Evolutionary conservation across 2,888 invertebrate species (phyloP).

Genomic region (Erebia aethiops): DNA sequence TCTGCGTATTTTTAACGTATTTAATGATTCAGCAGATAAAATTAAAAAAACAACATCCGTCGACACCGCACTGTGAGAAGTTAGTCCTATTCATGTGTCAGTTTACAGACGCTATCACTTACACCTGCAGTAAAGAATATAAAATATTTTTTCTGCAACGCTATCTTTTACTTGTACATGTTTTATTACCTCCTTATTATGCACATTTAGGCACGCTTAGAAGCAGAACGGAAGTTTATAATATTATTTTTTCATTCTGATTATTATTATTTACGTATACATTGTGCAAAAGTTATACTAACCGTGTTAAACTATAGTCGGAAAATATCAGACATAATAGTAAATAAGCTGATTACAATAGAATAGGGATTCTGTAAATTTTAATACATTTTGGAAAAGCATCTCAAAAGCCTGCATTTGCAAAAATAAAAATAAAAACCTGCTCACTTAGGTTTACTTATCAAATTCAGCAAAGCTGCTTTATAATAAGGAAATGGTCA

Average conservation of each 20-base stretch:
- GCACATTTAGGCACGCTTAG: background rate
- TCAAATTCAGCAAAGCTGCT: slow-evolving; percentile 8
- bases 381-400: too few species aligned
- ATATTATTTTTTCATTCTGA: background rate
- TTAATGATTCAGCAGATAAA: slow-evolving; percentile 21
- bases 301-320: too few species aligned
- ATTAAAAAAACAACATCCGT: slow-evolving; percentile 13
- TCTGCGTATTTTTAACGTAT: slow-evolving; percentile 21
- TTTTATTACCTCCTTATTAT: slow-evolving; percentile 17
- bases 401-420: too few species aligned
- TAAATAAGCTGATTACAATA: slow-evolving; percentile 1
- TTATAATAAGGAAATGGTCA: slow-evolving; percentile 39
- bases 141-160: slow-evolving; percentile 21
- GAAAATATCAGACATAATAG: background rate
- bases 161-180: slow-evolving; percentile 17
- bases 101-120: slow-evolving; percentile 33
- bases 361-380: too few species aligned
- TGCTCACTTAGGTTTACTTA: background rate
- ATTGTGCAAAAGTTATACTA: background rate
- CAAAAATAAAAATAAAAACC: background rate
- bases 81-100: slow-evolving; percentile 38
- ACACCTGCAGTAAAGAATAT: slow-evolving; percentile 28
- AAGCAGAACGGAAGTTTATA: background rate
- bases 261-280: background rate
- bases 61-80: slow-evolving; percentile 30